Base-by-base conservation (phyloP, 1,140 invertebrate genomes). In the Neoseiulus cucumeris region DNA sequence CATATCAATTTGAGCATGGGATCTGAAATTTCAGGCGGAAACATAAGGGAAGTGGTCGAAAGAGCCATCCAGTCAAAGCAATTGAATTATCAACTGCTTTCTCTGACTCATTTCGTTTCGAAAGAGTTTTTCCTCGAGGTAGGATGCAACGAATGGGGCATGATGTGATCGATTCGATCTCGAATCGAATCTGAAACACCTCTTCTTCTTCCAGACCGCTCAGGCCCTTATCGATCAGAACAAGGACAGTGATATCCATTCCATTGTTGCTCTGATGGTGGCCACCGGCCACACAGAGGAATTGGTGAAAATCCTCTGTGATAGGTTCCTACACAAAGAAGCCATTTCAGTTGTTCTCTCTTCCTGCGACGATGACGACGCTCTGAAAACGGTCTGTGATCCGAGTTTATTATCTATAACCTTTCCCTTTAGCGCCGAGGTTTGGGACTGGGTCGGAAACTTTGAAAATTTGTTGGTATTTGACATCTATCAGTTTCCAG, bases 71-170 rank as follows among this genome's bases (percentile, higher is more conserved):
- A 59, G 22, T 20, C 14, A 6, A 59, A 59, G 22, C 17, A 59
- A 33, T 33, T 59, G 25, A 33, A 25, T 20, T 33, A 59, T 25
- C 25, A 59, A 25, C 22, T 59, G 25, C 25, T 25, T 25, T 29
- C 51, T 18, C 22, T 59, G 4, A 25, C 25, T 20, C 12, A 17
- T 18, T 59, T 59, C 22, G 22, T 59, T 33, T 59, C 51, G 14
- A 59, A 59, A 20, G 51, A 59, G 51, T 59, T 20, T 20, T 59
- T 59, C 51, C 25, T 29, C 51, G 51, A 59, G 51, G 51, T 59
- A 14, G 14, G 18, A 44, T n/a, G 12, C 12, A 44, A 12, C 12
- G n/a, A 44, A 44, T 44, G 12, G 12, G 42, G 12, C 12, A 44
- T 44, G n/a, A 44, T 44, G n/a, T 12, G 12, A 44, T 12, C n/a